Conservation (phyloP, 2,888 invertebrate genomes). For the Octonoba sinensis region DNA sequence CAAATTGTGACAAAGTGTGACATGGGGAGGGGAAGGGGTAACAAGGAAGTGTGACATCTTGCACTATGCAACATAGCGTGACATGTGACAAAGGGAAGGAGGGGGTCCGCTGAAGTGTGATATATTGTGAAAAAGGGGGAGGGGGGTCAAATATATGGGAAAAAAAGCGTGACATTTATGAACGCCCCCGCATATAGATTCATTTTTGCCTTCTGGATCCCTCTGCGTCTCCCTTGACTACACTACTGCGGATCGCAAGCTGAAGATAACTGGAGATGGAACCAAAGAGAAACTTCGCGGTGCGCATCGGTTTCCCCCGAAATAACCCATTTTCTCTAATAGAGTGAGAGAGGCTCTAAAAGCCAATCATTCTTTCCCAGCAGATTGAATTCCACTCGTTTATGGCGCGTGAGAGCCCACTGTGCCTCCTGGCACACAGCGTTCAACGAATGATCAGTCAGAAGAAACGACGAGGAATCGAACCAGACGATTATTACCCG, state of each 20-base stretch:
- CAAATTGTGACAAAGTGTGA: too few relatives aligned
- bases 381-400: constrained; percentile 40
- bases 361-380: constrained; percentile 29
- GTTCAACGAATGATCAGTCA: constrained; percentile 62
- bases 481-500: constrained; percentile 58
- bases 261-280: neutral
- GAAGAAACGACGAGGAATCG: constrained; percentile 58
- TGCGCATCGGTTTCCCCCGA: constrained; percentile 12
- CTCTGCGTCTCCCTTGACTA: too few relatives aligned
- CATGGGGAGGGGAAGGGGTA: too few relatives aligned
- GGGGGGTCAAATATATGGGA: too few relatives aligned
- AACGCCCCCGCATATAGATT: too few relatives aligned
- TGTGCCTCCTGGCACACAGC: constrained; percentile 57
- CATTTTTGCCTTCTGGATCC: too few relatives aligned
- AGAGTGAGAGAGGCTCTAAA: neutral
- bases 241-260: neutral
- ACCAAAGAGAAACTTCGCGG: neutral
- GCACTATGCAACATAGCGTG: too few relatives aligned
- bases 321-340: constrained; percentile 42
- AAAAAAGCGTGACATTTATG: too few relatives aligned
- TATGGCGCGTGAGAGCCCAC: constrained; percentile 32
- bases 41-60: too few relatives aligned
- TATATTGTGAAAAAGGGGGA: too few relatives aligned
- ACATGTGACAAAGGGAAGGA: too few relatives aligned
- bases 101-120: too few relatives aligned